Evolutionary conservation across 2,797 vertebrate species (phyloP).

Genomic region (Ambastaia sidthimunki): DNA sequence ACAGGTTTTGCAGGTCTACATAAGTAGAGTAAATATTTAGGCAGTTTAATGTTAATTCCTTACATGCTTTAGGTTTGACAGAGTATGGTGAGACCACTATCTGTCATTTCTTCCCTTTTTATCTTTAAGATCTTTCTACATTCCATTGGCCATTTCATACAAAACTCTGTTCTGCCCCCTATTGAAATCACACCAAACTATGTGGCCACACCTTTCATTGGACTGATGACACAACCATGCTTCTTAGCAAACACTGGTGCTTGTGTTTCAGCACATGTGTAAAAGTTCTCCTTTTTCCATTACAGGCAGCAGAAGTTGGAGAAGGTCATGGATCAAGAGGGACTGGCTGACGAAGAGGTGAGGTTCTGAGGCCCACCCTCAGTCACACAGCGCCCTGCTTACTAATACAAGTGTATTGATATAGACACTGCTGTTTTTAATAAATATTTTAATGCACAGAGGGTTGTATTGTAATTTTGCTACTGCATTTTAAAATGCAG

Average conservation of each 20-base stretch:
- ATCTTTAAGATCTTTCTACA: conserved; percentile 14
- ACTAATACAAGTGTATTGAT: not conserved
- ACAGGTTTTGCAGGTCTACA: conserved; percentile 32
- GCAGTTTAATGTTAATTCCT: conserved; percentile 15
- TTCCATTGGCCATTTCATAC: not conserved
- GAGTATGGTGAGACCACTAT: not conserved
- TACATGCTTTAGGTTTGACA: conserved; percentile 14
- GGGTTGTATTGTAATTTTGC: not conserved
- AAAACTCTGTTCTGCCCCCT: not conserved
- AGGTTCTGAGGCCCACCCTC: not conserved
- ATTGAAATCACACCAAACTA: conserved; percentile 6
- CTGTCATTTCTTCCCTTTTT: not conserved
- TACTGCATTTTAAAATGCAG: too few relatives aligned
- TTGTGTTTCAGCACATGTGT: conserved; percentile 4
- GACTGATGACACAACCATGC: not conserved
- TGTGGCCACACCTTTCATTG: conserved; percentile 13
- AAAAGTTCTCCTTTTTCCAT: conserved; percentile 23
- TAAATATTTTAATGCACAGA: too few relatives aligned
- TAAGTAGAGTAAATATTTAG: not conserved
- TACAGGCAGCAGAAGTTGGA: conserved; percentile 95
- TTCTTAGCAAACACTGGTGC: not conserved
- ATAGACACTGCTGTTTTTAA: not conserved
- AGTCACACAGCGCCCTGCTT: not conserved
- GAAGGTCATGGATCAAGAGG: conserved; percentile 99
- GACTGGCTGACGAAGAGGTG: conserved; percentile 96